phyloP scores from a whole-genome alignment of 2,888 invertebrate species.

The Ametastegia equiseti region DNA sequence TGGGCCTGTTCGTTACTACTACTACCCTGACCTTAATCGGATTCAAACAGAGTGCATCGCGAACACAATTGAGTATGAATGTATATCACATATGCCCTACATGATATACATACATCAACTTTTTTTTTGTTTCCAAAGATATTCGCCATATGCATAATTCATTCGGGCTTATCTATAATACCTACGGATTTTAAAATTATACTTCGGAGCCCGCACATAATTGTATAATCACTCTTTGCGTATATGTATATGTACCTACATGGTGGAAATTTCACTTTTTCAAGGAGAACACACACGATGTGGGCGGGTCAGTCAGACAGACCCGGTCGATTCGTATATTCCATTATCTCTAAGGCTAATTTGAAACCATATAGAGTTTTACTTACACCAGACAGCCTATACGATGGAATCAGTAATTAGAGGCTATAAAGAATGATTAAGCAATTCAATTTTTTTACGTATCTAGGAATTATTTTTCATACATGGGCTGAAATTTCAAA shows the following conservation, averaged over 20 bases:
- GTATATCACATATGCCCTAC: neutral
- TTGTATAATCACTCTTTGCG: neutral
- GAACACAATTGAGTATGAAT: too few species aligned
- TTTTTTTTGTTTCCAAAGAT: neutral
- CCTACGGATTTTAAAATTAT: neutral
- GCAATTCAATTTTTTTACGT: neutral
- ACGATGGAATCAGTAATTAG: neutral
- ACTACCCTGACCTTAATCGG: constrained; percentile 7
- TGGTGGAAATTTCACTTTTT: constrained; percentile 3
- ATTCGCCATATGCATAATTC: neutral
- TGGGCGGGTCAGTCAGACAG: neutral
- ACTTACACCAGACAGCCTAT: too few species aligned
- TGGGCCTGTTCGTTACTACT: too few species aligned
- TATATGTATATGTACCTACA: neutral
- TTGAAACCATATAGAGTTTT: neutral
- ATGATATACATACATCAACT: neutral
- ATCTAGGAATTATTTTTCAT: neutral
- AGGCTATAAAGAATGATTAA: neutral
- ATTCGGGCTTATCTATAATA: neutral
- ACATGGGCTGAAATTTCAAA: neutral
- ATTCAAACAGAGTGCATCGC: neutral
- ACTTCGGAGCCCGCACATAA: neutral
- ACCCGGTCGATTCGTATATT: neutral
- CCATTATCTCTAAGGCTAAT: neutral
- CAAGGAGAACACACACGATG: constrained; percentile 2